These are phyloP conservation scores for Maccullochella peelii DNA, from an alignment of 2,113 vertebrate species.

Conservation along the genomic window DNA sequence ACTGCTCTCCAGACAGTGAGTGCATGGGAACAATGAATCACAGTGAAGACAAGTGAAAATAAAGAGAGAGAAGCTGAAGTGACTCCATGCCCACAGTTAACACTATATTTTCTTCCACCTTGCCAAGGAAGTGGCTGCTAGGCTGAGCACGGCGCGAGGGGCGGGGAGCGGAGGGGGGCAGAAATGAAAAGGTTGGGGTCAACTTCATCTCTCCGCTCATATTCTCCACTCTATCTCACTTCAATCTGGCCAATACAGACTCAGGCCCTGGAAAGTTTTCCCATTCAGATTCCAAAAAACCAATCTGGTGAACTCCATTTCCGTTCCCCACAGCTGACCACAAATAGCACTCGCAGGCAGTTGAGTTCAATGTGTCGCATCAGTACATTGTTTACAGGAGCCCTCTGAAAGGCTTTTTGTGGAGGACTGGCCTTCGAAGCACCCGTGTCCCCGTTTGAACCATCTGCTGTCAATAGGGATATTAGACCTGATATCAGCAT, in stretches of 20 bases:
- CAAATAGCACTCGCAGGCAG: constrained; percentile 55
- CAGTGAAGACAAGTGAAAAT: constrained; percentile 73
- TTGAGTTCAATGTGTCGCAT: constrained; percentile 58
- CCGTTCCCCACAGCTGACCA: constrained; percentile 66
- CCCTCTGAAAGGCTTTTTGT: constrained; percentile 32
- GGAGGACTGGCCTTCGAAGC: constrained; percentile 19
- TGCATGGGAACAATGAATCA: constrained; percentile 73
- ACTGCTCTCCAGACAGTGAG: constrained; percentile 51
- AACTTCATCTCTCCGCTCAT: constrained; percentile 81
- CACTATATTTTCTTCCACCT: constrained; percentile 75
- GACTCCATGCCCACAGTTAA: constrained; percentile 76
- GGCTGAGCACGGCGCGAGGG: constrained; percentile 44
- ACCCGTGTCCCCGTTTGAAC: constrained; percentile 8
- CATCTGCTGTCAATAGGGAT: constrained; percentile 19
- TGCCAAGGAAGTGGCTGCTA: constrained; percentile 74
- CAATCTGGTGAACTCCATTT: constrained; percentile 81
- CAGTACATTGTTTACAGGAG: constrained; percentile 44
- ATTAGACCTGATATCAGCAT: constrained; percentile 36
- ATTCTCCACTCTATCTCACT: constrained; percentile 80
- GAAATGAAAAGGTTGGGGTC: constrained; percentile 83
- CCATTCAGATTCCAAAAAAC: constrained; percentile 81
- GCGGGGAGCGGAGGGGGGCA: constrained; percentile 34
- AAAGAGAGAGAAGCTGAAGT: constrained; percentile 80
- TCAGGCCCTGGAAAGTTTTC: constrained; percentile 68
- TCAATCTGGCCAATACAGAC: constrained; percentile 79